Conservation (phyloP, 2,888 invertebrate genomes). For the Eupeodes luniger region DNA sequence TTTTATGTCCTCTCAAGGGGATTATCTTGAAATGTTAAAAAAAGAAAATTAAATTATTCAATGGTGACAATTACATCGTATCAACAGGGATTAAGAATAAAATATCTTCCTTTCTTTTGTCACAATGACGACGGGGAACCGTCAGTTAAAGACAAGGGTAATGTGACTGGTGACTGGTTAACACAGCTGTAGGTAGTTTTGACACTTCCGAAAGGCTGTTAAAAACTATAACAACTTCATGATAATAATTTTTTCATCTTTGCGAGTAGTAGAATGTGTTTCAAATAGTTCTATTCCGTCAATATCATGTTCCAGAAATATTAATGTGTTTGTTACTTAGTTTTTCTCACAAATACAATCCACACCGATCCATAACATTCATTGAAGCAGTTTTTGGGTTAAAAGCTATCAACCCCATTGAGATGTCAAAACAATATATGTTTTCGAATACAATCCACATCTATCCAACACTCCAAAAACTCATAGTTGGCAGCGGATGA, state of each 20-base stretch:
- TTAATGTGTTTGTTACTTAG: no score
- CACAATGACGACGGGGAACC: not conserved
- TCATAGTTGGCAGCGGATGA: no score
- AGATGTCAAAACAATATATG: no score
- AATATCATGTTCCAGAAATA: no score
- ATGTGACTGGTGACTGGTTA: not conserved
- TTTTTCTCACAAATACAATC: no score
- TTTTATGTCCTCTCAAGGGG: conserved; percentile 35
- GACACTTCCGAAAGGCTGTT: conserved; percentile 40
- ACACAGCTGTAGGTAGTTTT: conserved; percentile 20
- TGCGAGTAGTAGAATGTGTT: not conserved
- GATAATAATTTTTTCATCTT: conserved; percentile 35
- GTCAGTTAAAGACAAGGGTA: conserved; percentile 1
- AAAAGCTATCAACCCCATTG: no score
- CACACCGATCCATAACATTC: no score
- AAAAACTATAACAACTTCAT: no score
- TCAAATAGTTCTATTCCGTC: not conserved
- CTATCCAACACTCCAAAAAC: no score
- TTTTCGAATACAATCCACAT: no score
- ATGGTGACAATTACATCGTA: conserved; percentile 70
- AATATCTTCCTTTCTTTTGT: conserved; percentile 41
- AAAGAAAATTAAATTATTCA: conserved; percentile 41
- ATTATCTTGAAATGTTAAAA: conserved; percentile 56
- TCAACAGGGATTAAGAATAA: conserved; percentile 35
- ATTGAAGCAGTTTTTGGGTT: no score